Percentiles rank a stretch among this genome's conserved stretches.
Evolutionary conservation across 2,113 vertebrate species (phyloP).

Genomic region (Osmerus eperlanus): DNA sequence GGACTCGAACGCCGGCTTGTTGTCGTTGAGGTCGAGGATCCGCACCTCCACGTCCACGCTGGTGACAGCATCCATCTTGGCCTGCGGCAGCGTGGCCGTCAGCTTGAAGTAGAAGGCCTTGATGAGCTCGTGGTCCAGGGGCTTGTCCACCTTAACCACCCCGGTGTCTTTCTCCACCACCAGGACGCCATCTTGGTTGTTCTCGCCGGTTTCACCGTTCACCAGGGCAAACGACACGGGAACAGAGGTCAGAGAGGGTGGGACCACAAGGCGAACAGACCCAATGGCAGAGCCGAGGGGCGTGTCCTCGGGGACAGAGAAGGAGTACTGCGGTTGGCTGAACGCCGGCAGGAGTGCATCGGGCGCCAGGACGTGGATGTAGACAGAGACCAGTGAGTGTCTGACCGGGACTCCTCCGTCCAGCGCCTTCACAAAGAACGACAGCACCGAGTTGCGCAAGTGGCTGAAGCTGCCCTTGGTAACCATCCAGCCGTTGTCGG

Average conservation of each 20-base stretch:
- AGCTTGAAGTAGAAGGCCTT: constrained; percentile 86
- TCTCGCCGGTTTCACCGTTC: constrained; percentile 82
- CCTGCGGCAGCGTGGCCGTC: constrained; percentile 78
- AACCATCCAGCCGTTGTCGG: constrained; percentile 97
- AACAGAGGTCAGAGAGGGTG: constrained; percentile 66
- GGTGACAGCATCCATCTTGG: constrained; percentile 82
- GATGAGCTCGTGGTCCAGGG: constrained; percentile 83
- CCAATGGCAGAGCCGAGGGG: constrained; percentile 84
- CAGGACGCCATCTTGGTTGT: constrained; percentile 85
- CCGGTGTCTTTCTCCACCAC: constrained; percentile 87
- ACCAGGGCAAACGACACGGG: constrained; percentile 74
- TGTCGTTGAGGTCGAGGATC: constrained; percentile 92
- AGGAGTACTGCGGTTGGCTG: constrained; percentile 87
- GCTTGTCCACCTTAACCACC: constrained; percentile 87
- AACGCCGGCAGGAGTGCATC: constrained; percentile 84
- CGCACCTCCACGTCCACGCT: constrained; percentile 86
- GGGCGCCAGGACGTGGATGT: constrained; percentile 88
- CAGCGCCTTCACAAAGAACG: constrained; percentile 96
- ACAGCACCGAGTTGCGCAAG: constrained; percentile 85
- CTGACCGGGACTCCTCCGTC: constrained; percentile 86
- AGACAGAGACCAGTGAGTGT: constrained; percentile 90
- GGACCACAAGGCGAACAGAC: constrained; percentile 71
- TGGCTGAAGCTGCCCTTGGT: constrained; percentile 91
- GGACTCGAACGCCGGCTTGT: constrained; percentile 88
- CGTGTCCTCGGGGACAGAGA: constrained; percentile 82